These are phyloP conservation scores for Cinara cedri DNA, from an alignment of 2,888 invertebrate genomes.

Conservation along the genomic window DNA sequence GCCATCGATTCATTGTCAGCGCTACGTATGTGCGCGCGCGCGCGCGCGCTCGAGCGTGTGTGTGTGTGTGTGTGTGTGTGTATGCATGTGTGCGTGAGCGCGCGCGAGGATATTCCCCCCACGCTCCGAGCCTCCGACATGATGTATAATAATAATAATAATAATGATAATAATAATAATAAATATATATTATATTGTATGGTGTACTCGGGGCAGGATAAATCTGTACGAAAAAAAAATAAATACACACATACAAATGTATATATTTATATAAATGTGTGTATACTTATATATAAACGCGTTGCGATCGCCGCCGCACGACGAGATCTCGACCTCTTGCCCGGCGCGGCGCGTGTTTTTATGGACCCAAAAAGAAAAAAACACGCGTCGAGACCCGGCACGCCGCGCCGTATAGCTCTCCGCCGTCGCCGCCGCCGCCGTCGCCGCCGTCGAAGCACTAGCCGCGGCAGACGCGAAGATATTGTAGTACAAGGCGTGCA, in stretches of 20 bases:
- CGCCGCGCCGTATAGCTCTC: no score
- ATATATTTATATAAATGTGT: not conserved
- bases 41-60: not conserved
- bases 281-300: no score
- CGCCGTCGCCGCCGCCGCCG: no score
- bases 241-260: no score
- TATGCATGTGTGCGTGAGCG: not conserved
- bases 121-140: not conserved
- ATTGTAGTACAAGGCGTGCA: not conserved
- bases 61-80: not conserved
- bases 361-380: no score
- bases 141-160: no score
- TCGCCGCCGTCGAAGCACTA: no score
- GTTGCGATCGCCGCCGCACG: no score
- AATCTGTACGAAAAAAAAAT: not conserved
- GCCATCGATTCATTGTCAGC: constrained; percentile 55
- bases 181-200: no score
- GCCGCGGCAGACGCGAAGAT: not conserved
- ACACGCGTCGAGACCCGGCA: no score
- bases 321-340: no score
- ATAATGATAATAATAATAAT: no score
- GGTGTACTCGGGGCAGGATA: not conserved
- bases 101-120: not conserved
- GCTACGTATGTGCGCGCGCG: not conserved
- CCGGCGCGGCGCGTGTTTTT: not conserved